A percentile compares a stretch with the other conserved stretches of the same genome.
phyloP scores from a whole-genome alignment of 2,888 invertebrate species.

The Entomobrya proxima region DNA sequence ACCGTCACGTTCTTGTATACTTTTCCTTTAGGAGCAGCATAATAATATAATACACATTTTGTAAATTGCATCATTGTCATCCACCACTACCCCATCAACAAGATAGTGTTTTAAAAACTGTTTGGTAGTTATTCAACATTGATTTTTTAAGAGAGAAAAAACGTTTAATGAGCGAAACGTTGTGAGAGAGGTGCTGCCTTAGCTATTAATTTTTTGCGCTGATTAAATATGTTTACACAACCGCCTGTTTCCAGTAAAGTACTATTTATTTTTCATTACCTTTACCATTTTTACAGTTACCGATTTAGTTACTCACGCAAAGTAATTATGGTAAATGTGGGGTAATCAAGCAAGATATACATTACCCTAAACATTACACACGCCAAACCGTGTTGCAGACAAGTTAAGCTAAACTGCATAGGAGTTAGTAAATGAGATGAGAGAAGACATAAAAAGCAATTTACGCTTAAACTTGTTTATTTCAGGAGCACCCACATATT shows the following conservation, averaged over 20 bases:
- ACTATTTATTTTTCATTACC: neutral
- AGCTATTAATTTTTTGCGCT: constrained; percentile 22
- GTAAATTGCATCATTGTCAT: too few species aligned
- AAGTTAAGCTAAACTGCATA: neutral
- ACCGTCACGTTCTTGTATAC: constrained; percentile 38
- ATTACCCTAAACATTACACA: too few species aligned
- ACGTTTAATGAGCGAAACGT: too few species aligned
- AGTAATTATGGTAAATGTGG: neutral
- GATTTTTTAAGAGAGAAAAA: too few species aligned
- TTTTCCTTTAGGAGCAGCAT: neutral
- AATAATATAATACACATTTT: neutral
- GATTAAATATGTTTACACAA: constrained; percentile 15
- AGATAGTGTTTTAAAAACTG: too few species aligned
- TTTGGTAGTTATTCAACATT: too few species aligned
- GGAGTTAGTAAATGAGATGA: neutral
- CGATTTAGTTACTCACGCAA: constrained; percentile 14
- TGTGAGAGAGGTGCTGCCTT: neutral
- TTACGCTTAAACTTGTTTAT: constrained; percentile 8
- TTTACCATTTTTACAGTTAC: constrained; percentile 14
- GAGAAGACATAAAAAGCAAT: constrained; percentile 9
- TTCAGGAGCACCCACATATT: neutral
- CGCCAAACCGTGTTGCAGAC: neutral
- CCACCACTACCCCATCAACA: too few species aligned
- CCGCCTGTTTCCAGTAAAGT: constrained; percentile 18
- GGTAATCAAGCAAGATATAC: neutral